These are phyloP conservation scores for Drosophila meridiana DNA, from an alignment of 2,888 invertebrate species.

Conservation along the genomic window DNA sequence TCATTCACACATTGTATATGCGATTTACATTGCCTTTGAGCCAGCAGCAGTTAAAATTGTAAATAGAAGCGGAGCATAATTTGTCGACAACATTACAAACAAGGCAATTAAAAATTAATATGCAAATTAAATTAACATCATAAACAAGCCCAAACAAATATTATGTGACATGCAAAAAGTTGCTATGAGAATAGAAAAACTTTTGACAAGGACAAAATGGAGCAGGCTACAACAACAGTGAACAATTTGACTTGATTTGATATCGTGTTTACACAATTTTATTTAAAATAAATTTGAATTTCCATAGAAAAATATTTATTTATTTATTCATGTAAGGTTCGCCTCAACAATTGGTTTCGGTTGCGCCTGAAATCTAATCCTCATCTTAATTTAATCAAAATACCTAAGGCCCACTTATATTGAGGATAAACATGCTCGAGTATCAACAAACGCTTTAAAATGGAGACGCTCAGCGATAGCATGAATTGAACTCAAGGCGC, in stretches of 20 bases:
- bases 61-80: conserved; percentile 5
- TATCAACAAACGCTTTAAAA: conserved; percentile 14
- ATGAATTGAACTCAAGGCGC: conserved; percentile 21
- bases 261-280: background rate
- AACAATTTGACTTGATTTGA: background rate
- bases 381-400: conserved; percentile 13
- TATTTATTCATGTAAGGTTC: background rate
- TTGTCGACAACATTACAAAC: conserved; percentile 1
- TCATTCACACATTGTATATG: conserved; percentile 7
- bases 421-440: background rate
- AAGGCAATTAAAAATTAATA: background rate
- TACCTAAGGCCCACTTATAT: background rate
- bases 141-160: conserved; percentile 23
- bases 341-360: background rate
- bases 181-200: background rate
- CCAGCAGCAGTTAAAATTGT: conserved; percentile 3
- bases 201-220: background rate
- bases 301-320: background rate
- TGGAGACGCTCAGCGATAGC: conserved; percentile 6
- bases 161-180: conserved; percentile 4
- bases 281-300: background rate
- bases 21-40: conserved; percentile 17
- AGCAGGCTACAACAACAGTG: background rate
- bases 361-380: background rate
- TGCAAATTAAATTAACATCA: conserved; percentile 4